Conservation (phyloP, 1,140 invertebrate genomes). For the Neoseiulus cucumeris region DNA sequence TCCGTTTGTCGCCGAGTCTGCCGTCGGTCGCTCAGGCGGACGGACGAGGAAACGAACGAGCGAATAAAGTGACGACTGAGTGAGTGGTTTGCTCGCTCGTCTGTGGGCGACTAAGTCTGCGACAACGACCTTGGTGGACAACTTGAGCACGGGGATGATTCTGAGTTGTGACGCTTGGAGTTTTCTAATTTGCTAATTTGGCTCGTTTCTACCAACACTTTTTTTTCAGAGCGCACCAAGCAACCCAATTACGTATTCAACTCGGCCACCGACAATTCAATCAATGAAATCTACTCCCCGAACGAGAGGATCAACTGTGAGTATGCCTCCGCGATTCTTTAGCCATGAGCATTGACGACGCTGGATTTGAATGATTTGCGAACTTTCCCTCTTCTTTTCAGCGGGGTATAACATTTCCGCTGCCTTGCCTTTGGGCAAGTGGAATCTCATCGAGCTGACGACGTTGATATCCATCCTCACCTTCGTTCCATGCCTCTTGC, state of each 20-base stretch:
- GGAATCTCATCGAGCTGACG: not conserved
- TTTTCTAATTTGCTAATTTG: not conserved
- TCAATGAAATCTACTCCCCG: not conserved
- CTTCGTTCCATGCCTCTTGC: not conserved
- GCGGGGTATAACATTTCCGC: not conserved
- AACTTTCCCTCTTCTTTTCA: not conserved
- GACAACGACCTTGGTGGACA: not conserved
- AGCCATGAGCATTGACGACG: not conserved
- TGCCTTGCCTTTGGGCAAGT: not conserved
- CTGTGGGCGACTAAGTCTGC: not conserved
- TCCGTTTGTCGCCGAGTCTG: too few species aligned
- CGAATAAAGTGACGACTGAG: not conserved
- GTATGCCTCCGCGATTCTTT: not conserved
- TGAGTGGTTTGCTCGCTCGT: not conserved
- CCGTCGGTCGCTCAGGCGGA: too few species aligned
- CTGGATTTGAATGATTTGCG: not conserved
- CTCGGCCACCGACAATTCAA: not conserved
- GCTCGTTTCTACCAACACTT: not conserved
- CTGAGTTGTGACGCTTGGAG: not conserved
- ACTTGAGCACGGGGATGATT: not conserved
- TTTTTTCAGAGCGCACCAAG: not conserved
- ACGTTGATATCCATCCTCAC: not conserved
- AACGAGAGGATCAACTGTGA: not conserved
- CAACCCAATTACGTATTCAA: not conserved
- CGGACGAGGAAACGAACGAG: too few species aligned